A percentile compares a stretch with the other conserved stretches of the same genome.
Evolutionary conservation across 1,140 invertebrate genomes (phyloP).

Genomic region (Drosophila nasuta): DNA sequence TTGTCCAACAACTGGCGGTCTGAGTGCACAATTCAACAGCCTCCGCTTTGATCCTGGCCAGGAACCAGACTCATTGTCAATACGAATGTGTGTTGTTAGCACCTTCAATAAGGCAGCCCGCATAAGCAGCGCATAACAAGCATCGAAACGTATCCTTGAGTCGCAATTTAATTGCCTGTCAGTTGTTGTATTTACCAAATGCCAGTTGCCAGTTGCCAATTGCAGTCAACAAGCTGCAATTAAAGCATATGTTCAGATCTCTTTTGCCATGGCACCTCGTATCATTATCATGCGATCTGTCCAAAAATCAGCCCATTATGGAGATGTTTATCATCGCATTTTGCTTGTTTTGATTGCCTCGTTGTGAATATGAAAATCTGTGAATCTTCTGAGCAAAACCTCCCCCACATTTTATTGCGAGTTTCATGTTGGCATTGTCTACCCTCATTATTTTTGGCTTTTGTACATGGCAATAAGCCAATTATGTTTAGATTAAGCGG

Average conservation of each 20-base stretch:
- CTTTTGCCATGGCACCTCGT: slow-evolving; percentile 1
- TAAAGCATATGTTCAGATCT: slow-evolving; percentile 67
- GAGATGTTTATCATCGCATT: slow-evolving; percentile 72
- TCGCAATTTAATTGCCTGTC: slow-evolving; percentile 48
- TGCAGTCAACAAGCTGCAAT: slow-evolving; percentile 68
- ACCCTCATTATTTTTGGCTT: slow-evolving; percentile 80
- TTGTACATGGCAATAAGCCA: slow-evolving; percentile 70
- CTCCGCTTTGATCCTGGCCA: slow-evolving; percentile 13
- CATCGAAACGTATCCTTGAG: slow-evolving; percentile 48
- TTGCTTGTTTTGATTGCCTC: slow-evolving; percentile 57
- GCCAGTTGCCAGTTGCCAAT: slow-evolving; percentile 4
- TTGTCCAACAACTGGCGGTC: slow-evolving; percentile 75
- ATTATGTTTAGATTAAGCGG: slow-evolving; percentile 73
- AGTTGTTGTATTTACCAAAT: slow-evolving; percentile 22
- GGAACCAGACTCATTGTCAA: slow-evolving; percentile 33
- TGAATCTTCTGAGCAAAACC: slow-evolving; percentile 14
- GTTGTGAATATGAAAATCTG: slow-evolving; percentile 53
- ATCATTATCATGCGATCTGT: slow-evolving; percentile 38
- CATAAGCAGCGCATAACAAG: slow-evolving; percentile 19
- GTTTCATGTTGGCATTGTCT: slow-evolving; percentile 50
- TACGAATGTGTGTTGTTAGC: slow-evolving; percentile 58
- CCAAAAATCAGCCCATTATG: slow-evolving; percentile 63
- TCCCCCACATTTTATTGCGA: slow-evolving; percentile 30
- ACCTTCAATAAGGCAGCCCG: slow-evolving; percentile 46
- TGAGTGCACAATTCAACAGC: slow-evolving; percentile 19